Base-by-base conservation (phyloP, 2,888 invertebrate genomes). In the Dorcus parallelipipedus region DNA sequence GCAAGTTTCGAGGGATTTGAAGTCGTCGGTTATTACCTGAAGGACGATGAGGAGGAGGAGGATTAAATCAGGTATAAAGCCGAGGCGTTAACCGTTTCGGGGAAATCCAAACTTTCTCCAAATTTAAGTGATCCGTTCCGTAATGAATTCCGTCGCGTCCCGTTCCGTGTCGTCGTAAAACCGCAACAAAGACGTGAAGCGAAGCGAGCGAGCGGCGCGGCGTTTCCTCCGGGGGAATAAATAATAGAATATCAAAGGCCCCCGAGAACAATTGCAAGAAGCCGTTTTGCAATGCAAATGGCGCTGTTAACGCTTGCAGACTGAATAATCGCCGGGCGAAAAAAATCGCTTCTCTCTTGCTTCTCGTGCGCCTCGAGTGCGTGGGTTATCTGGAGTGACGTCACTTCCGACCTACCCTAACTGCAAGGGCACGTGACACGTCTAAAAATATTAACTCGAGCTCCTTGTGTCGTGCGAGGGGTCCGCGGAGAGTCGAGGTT, bases 371-470 rank as follows among this genome's bases (percentile, higher is more conserved):
- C 26, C 6, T 33, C 38, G 50, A 43, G 54, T 49, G 60, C 45
- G 54, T 60, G 54, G 58, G 56, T 52, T 56, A 50, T 59, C 58
- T 49, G 51, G 26, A 33, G 26, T 63, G 63, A 63, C 63, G 63
- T 63, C 63, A 63, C 60, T 63, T 63, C 63, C 63, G 63, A 75
- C 74, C 74, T 75, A 72, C 74, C 75, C 71, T 70, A 74, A 75
- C 69, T 63, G 64, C 52, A 54, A 49, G 54, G 56, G 66, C 67
- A 69, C 67, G 67, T 69, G 69, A 68, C 67, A 60, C 53, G 52
- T 58, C 65, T 63, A 67, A 69, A 67, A 66, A 67, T 69, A 69
- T 60, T 47, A 49, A 58, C 40, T 45, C 9, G 14, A n/a, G 17
- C 23, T 45, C 45, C 23, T 45, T 45, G 45, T 45, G 45, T 45